Evolutionary conservation across 2,113 vertebrate species (phyloP), one percentile per base, ranked within the genome.

Genomic region (Prochilodus magdalenae): DNA sequence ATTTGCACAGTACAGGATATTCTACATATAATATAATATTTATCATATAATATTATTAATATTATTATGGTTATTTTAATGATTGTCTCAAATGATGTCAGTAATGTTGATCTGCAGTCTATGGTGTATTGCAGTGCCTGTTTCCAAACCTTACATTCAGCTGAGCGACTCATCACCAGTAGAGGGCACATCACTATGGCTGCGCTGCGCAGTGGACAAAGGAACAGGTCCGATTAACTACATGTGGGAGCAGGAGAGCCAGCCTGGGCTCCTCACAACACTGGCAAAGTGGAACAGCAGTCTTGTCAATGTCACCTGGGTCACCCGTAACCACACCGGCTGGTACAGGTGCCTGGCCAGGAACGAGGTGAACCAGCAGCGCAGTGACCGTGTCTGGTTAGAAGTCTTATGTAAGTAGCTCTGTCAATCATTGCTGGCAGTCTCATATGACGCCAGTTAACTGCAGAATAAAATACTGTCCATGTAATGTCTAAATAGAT

Each of bases 321-420:
- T 95, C 71, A 94, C 90, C 84, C 93, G 96, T 5, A 95, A 93
- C 55, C 93, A 96, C 86, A 92, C 93, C 0, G 97, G 97, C 83
- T 97, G 95, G 95, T 97, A 96, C 57, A 0, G 77, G 36, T 98
- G 97, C 88, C 90, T 90, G 0, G 96, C 87, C 74, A 81, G 57
- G 81, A 98, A 97, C 0, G 66, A 91, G 0, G 94, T 97, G 89
- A 97, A 95, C 92, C 89, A 86, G 27, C 90, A 86, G 84, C 93
- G 76, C 88, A 98, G 96, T 0, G 93, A 96, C 1, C 79, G 83
- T 0, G 44, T 92, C 86, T 95, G 94, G 92, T 89, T 97, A 33
- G 94, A 98, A 20, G 91, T 96, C 20, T 90, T 96, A 84, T 98
- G 97, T 98, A 89, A 97, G 97, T 81, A 1, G 40, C 59, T 62